A percentile compares a stretch with the other conserved stretches of the same genome.
Conservation (phyloP, 2,113 vertebrate genomes). For the Probosciger aterrimus region DNA sequence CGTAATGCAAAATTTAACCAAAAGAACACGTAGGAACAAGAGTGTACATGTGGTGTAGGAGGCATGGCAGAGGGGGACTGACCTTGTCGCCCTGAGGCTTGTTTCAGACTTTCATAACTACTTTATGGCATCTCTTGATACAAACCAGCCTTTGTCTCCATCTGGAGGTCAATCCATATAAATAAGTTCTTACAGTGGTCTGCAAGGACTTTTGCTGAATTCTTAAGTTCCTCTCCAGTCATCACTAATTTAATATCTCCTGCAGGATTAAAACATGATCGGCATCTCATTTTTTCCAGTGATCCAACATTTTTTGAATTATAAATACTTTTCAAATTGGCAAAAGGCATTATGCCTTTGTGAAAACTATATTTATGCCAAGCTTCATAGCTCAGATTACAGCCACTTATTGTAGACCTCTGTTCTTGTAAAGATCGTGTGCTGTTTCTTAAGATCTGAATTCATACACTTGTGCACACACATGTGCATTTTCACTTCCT, state of each 20-base stretch:
- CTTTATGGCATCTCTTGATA: background rate
- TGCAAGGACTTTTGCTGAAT: background rate
- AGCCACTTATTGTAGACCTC: background rate
- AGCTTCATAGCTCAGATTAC: background rate
- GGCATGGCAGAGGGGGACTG: background rate
- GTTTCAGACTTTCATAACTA: background rate
- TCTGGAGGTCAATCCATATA: slow-evolving; percentile 4
- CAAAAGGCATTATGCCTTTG: background rate
- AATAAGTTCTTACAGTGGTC: background rate
- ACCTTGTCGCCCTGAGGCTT: background rate
- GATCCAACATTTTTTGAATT: background rate
- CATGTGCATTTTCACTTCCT: background rate
- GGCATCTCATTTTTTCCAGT: background rate
- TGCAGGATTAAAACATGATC: background rate
- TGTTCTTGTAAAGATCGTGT: background rate
- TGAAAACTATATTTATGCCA: background rate
- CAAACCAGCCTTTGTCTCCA: slow-evolving; percentile 20
- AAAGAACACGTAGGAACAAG: background rate
- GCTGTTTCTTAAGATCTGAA: background rate
- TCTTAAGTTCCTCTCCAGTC: background rate
- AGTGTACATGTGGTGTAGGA: fast-evolving
- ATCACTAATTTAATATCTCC: background rate
- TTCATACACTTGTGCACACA: background rate
- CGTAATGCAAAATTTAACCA: background rate
- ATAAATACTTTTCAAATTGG: background rate